These are phyloP conservation scores for Loriculus beryllinus DNA, from an alignment of 2,797 vertebrate species.

Conservation along the genomic window DNA sequence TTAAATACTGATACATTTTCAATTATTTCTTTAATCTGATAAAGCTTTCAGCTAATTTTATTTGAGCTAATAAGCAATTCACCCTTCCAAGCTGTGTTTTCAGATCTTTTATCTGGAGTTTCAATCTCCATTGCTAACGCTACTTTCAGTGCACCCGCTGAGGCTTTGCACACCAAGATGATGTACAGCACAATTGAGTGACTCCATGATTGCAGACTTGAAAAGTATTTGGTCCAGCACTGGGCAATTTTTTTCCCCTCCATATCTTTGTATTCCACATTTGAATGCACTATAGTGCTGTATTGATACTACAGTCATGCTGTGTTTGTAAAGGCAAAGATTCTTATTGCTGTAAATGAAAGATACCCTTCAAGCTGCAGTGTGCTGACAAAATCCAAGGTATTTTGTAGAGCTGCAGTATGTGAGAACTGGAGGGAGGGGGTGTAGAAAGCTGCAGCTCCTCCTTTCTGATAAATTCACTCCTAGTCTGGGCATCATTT, in stretches of 20 bases:
- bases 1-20: constrained; percentile 72
- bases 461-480: background rate
- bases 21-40: constrained; percentile 77
- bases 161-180: background rate
- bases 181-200: background rate
- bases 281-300: background rate
- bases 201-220: background rate
- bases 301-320: background rate
- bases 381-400: background rate
- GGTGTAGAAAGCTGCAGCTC: background rate
- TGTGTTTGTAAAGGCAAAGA: background rate
- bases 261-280: background rate
- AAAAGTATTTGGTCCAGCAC: background rate
- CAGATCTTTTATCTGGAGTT: constrained; percentile 57
- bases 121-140: background rate
- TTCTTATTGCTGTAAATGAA: background rate
- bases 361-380: background rate
- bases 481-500: background rate
- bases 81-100: constrained; percentile 45
- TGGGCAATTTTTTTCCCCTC: background rate
- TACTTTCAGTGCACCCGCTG: constrained; percentile 8
- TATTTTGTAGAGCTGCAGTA: background rate
- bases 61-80: constrained; percentile 58
- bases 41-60: constrained; percentile 74
- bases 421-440: background rate